These are phyloP conservation scores for Cyclargus thomasi DNA, from an alignment of 1,140 invertebrate species.

Conservation along the genomic window DNA sequence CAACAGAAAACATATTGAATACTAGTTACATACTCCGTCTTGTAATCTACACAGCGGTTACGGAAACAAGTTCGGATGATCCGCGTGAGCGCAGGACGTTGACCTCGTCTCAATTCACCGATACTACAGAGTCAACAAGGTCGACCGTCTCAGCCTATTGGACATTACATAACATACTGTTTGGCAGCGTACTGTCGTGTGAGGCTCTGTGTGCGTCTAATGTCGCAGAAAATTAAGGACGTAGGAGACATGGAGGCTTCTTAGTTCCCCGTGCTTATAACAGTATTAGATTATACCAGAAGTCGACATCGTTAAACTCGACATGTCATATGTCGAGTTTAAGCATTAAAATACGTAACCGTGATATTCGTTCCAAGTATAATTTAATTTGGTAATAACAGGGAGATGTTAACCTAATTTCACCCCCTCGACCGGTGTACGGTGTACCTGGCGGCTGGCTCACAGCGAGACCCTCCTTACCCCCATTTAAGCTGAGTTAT, in stretches of 20 bases:
- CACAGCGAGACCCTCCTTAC: too few species aligned
- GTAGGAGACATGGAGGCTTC: background rate
- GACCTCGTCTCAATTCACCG: background rate
- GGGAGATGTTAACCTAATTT: too few species aligned
- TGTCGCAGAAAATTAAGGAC: background rate
- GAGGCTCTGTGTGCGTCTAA: background rate
- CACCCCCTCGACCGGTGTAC: too few species aligned
- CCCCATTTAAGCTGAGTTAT: too few species aligned
- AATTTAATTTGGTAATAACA: too few species aligned
- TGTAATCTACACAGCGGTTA: background rate
- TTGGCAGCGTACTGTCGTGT: background rate
- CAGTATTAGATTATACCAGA: too few species aligned
- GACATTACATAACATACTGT: background rate
- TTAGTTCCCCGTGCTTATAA: background rate
- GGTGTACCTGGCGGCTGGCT: too few species aligned
- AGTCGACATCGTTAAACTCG: too few species aligned
- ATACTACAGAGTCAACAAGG: background rate
- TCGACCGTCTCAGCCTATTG: background rate
- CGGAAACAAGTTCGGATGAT: background rate
- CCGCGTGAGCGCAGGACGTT: background rate
- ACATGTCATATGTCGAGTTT: too few species aligned
- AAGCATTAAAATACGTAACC: too few species aligned
- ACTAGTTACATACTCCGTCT: background rate
- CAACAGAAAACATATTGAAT: background rate
- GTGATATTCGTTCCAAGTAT: too few species aligned